These are phyloP conservation scores for Reticulitermes lucifugus DNA, from an alignment of 2,888 invertebrate genomes.

Conservation along the genomic window DNA sequence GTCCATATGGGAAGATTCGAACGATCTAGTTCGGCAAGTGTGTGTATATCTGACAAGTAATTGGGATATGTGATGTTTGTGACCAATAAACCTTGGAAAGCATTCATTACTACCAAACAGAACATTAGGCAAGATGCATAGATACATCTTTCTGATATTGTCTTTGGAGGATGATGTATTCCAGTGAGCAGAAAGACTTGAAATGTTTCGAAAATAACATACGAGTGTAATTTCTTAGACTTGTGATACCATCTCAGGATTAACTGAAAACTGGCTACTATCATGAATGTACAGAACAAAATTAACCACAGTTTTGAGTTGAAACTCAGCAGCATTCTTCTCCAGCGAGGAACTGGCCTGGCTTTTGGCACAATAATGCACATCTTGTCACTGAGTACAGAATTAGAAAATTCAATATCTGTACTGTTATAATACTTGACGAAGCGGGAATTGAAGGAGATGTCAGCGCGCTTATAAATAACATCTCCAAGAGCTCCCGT, in stretches of 20 bases:
- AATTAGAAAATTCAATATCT: constrained; percentile 61
- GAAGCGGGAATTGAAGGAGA: constrained; percentile 63
- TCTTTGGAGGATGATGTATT: constrained; percentile 56
- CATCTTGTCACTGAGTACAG: constrained; percentile 61
- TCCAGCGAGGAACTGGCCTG: constrained; percentile 62
- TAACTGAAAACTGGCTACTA: neutral
- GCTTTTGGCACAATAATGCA: constrained; percentile 64
- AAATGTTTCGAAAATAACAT: constrained; percentile 6
- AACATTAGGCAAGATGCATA: constrained; percentile 60
- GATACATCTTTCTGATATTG: constrained; percentile 61
- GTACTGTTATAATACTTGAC: constrained; percentile 59
- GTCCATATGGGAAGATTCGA: constrained; percentile 62
- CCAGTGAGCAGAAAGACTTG: constrained; percentile 1
- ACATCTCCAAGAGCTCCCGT: constrained; percentile 62
- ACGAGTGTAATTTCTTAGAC: neutral
- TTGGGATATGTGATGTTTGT: constrained; percentile 63
- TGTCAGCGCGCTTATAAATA: constrained; percentile 59
- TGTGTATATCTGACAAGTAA: constrained; percentile 64
- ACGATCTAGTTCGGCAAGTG: constrained; percentile 62
- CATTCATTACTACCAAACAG: constrained; percentile 61
- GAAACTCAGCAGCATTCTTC: constrained; percentile 56
- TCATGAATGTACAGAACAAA: constrained; percentile 48
- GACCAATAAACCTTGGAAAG: constrained; percentile 65
- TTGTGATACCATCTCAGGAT: constrained; percentile 11
- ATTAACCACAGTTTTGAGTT: constrained; percentile 54